Evolutionary conservation across 2,797 vertebrate species (phyloP).

Genomic region (Moxostoma hubbsi): DNA sequence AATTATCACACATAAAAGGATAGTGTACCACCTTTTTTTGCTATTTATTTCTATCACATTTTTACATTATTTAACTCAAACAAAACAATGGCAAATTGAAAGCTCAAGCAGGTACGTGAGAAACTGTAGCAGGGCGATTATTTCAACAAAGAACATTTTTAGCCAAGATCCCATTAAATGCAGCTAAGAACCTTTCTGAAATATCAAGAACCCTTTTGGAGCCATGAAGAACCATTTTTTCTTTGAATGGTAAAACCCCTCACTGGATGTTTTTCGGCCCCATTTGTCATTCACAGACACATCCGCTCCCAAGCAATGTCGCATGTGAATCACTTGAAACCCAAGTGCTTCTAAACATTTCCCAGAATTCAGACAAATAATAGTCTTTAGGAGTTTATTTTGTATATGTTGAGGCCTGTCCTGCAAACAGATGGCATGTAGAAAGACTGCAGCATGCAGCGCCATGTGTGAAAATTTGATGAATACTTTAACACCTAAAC

Average conservation of each 20-base stretch:
- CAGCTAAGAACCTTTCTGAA: not conserved
- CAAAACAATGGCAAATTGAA: not conserved
- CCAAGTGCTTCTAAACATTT: not conserved
- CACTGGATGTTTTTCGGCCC: no score
- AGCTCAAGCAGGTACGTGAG: no score
- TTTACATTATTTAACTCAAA: not conserved
- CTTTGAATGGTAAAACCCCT: slow-evolving; percentile 17
- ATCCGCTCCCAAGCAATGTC: not conserved
- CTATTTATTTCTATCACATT: not conserved
- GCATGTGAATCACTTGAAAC: not conserved
- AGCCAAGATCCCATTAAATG: not conserved
- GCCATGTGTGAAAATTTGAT: not conserved
- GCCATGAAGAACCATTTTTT: not conserved
- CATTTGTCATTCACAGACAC: not conserved
- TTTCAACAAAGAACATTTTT: not conserved
- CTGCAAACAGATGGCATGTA: slow-evolving; percentile 36
- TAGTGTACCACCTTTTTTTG: not conserved
- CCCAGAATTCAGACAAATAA: not conserved
- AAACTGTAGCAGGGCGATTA: no score
- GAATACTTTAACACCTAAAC: slow-evolving; percentile 33
- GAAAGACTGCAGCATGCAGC: slow-evolving; percentile 20
- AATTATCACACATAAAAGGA: not conserved
- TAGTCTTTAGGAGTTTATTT: not conserved
- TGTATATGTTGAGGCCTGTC: slow-evolving; percentile 13
- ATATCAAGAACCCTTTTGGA: not conserved